These are phyloP conservation scores for Cataglyphis altisquamis DNA, from an alignment of 2,888 invertebrate genomes.

Conservation along the genomic window DNA sequence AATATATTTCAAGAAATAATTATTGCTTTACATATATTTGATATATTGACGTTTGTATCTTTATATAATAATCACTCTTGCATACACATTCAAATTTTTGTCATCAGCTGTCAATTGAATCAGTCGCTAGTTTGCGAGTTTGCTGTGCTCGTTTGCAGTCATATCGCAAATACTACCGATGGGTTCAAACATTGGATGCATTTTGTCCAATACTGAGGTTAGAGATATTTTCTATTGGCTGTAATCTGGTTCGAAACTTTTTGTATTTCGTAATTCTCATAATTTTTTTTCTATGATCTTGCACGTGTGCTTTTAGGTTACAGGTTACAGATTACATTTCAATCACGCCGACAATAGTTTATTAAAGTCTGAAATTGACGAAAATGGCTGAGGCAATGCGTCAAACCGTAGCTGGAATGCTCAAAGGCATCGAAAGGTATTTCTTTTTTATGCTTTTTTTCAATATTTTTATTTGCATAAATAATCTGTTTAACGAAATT, in stretches of 20 bases:
- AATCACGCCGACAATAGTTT: background rate
- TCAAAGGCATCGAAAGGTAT: slow-evolving; percentile 97
- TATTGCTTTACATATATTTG: background rate
- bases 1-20: background rate
- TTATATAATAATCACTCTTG: background rate
- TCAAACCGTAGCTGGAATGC: slow-evolving; percentile 94
- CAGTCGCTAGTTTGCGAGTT: no score
- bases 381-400: slow-evolving; percentile 94
- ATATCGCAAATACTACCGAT: background rate
- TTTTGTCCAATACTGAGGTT: background rate
- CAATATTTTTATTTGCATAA: background rate
- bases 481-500: background rate
- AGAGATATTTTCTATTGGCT: no score
- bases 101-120: background rate
- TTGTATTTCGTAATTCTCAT: background rate
- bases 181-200: background rate
- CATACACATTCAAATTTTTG: background rate
- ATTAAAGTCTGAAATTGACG: background rate
- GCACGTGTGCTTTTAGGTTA: background rate
- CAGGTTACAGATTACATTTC: background rate
- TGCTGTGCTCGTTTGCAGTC: background rate
- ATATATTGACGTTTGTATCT: background rate
- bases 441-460: slow-evolving; percentile 41
- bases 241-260: background rate
- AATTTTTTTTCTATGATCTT: background rate